These are phyloP conservation scores for Tetrax tetrax DNA, from an alignment of 2,113 vertebrate species.

Conservation along the genomic window DNA sequence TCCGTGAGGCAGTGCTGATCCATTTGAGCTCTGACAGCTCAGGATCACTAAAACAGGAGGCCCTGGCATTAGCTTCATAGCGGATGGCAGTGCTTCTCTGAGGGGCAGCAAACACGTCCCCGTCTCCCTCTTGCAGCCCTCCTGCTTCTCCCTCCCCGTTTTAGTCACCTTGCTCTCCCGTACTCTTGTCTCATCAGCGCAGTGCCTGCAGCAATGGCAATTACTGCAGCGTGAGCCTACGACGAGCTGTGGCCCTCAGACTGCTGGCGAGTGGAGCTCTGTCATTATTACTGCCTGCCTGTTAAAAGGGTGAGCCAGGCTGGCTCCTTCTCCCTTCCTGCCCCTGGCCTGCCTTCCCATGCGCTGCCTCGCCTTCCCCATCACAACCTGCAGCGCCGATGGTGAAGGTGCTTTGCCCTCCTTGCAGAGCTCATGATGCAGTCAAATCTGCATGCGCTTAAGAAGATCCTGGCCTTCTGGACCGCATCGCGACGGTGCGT, in stretches of 20 bases:
- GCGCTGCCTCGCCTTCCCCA: not conserved
- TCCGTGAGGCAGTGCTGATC: not conserved
- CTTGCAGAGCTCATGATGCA: not conserved
- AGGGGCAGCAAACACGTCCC: not conserved
- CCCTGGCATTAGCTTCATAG: not conserved
- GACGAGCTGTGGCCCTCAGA: not conserved
- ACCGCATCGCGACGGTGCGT: not conserved
- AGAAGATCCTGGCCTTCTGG: conserved; percentile 51
- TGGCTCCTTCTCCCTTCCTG: not conserved
- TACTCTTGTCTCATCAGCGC: not conserved
- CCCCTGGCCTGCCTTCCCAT: not conserved
- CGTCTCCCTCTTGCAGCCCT: not conserved
- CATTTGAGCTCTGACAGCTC: not conserved
- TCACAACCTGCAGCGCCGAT: not conserved
- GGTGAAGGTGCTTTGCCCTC: not conserved
- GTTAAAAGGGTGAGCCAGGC: conserved; percentile 37
- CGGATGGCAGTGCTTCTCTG: not conserved
- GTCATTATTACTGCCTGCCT: not conserved
- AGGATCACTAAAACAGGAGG: not conserved
- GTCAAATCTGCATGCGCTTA: not conserved
- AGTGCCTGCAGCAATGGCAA: conserved; percentile 22
- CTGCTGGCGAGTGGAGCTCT: not conserved
- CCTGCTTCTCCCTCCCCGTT: not conserved
- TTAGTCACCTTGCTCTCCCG: not conserved
- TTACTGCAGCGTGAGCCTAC: not conserved